These are phyloP conservation scores for Dromaius novaehollandiae DNA, from an alignment of 2,113 vertebrate genomes.

Conservation along the genomic window DNA sequence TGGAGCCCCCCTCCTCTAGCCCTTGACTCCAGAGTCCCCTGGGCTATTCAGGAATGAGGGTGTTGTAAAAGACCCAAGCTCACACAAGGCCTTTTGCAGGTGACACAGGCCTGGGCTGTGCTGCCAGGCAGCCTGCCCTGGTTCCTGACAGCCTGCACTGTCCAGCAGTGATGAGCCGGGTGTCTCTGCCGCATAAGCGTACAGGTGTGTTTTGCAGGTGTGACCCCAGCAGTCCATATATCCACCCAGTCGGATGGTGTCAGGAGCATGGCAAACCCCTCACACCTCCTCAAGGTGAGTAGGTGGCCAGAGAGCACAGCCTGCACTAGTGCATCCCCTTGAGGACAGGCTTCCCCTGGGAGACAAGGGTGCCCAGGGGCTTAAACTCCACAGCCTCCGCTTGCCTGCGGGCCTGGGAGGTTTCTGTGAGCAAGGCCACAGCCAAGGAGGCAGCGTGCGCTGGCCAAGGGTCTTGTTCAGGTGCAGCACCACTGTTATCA, in stretches of 20 bases:
- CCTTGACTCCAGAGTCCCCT: neutral
- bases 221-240: constrained; percentile 95
- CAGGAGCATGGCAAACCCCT: constrained; percentile 91
- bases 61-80: neutral
- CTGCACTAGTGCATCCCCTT: neutral
- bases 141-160: rapidly evolving
- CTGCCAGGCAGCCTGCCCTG: too few relatives aligned
- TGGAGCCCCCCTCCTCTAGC: neutral
- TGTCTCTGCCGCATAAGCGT: neutral
- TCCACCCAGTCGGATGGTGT: constrained; percentile 98
- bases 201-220: constrained; percentile 83
- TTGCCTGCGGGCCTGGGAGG: neutral
- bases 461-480: neutral
- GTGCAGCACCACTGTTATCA: neutral
- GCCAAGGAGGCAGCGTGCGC: neutral
- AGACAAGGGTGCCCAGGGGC: neutral
- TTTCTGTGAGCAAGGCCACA: neutral
- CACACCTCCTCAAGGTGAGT: constrained; percentile 95
- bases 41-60: neutral
- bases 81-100: neutral
- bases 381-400: neutral
- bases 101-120: neutral
- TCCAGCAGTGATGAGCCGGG: neutral
- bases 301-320: neutral
- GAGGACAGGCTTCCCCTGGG: neutral